Base-by-base conservation (phyloP, 1,140 invertebrate genomes). In the Zaprionus nigranus region DNA sequence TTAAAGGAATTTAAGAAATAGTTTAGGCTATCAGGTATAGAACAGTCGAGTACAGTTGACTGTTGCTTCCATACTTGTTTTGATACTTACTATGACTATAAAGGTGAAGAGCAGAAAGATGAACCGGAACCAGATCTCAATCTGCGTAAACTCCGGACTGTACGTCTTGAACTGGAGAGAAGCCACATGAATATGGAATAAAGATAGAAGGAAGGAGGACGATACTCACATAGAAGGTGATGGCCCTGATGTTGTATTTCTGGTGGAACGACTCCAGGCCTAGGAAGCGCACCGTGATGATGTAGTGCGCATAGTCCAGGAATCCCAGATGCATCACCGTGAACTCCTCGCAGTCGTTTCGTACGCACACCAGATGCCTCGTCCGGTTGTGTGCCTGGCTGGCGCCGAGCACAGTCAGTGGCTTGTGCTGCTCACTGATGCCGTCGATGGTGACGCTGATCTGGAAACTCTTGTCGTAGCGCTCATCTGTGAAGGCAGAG, bases 81-180 rank as follows among this genome's bases (percentile, higher is more conserved):
- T 0, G 38, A 22, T 28, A 96, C 96, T 97, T 95, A 99, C 98
- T 73, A 97, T 96, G 5, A 97, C 95, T 54, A 96, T 93, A 93
- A 99, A 99, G 2, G 98, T 97, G 11, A 96, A 94, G 3, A 98
- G 92, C 28, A 99, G 94, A 93, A 99, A 99, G 81, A 99, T 97
- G 91, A 99, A 97, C 79, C 98, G 94, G 91, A 99, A 98, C 97
- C 98, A 99, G 68, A 99, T 98, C 94, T 99, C 98, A 85, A 99
- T 96, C 93, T 98, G 97, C 11, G 98, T 99, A 91, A 99, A 99
- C 1, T 96, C 96, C 58, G 98, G 97, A 93, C 99, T 99, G 93
- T 98, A 99, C 12, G 96, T 98, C 93, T 98, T 98, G 92, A 99
- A 99, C 98, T 99, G 94, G 6, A 73, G 54, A 54, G 13, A 7